Base-by-base conservation (phyloP, 2,888 invertebrate genomes). In the Ametastegia equiseti region DNA sequence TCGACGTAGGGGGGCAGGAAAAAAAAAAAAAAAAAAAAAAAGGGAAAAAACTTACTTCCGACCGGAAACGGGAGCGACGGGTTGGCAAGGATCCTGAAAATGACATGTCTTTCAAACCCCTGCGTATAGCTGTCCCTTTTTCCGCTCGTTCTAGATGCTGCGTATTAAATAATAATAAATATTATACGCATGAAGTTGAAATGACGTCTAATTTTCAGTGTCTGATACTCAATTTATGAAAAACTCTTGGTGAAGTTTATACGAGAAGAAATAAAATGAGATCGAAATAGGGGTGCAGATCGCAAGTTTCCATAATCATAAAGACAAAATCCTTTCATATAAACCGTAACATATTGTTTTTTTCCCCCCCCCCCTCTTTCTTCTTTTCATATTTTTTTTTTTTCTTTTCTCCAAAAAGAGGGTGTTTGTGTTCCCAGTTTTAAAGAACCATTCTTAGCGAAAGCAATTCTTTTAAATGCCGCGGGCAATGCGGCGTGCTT, bases 1-100 rank as follows among this genome's bases (percentile, higher is more conserved):
- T 54, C 9, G 75, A 75, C n/a, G 23, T 19, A 47, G 50, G 42
- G 9, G 42, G 42, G 9, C 42, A 42, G 9, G 9, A 42, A 42
- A 42, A 42, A 5, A 9, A 42, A 42, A 42, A 42, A 42, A 42
- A 42, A 42, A 42, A n/a, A n/a, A n/a, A n/a, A n/a, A n/a, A n/a
- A n/a, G n/a, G n/a, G n/a, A 30, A 60, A 75, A 33, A 75, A 33
- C 54, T 1, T n/a, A 75, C 75, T 54, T 75, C 75, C 75, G 54
- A 54, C 33, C 75, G 75, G 75, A 75, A 54, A 57, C 75, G 30
- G 23, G 54, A 54, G 33, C 54, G 75, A 75, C 75, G 54, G 54
- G 33, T 50, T 75, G 75, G 36, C 75, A 47, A 75, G 54, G 54
- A 75, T 36, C 5, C 75, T 50, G 75, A 75, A 75, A 75, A 47